These are phyloP conservation scores for Lepidothrix coronata DNA, from an alignment of 2,113 vertebrate genomes.

Conservation along the genomic window DNA sequence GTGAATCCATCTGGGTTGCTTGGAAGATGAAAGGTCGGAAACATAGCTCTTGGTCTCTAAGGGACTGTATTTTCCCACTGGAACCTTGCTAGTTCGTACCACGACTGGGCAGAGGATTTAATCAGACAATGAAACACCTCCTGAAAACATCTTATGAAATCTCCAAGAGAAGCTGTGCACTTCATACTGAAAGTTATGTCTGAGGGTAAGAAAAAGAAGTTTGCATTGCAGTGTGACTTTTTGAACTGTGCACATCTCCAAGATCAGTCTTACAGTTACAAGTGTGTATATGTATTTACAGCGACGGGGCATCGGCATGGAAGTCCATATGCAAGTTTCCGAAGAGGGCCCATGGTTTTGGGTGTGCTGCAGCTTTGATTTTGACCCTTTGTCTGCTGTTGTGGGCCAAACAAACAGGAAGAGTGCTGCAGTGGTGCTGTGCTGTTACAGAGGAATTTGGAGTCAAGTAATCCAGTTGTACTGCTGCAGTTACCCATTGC, in stretches of 20 bases:
- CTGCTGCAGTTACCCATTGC: not conserved
- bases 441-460: not conserved
- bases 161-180: not conserved
- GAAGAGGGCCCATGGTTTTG: not conserved
- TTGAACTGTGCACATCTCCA: not conserved
- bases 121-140: not conserved
- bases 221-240: not conserved
- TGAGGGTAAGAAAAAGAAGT: not conserved
- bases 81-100: not conserved
- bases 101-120: not conserved
- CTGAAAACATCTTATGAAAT: not conserved
- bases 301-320: not conserved
- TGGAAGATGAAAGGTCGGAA: not conserved
- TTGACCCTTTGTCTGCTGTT: not conserved
- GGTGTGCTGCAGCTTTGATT: not conserved
- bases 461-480: not conserved
- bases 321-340: not conserved
- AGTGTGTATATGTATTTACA: not conserved
- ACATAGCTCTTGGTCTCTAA: not conserved
- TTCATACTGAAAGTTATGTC: not conserved
- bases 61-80: not conserved
- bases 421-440: not conserved
- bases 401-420: not conserved
- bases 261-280: not conserved
- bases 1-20: not conserved